Percentiles rank a stretch among this genome's conserved stretches.
phyloP scores from a whole-genome alignment of 2,113 vertebrate species.

The Pelodiscus sinensis region DNA sequence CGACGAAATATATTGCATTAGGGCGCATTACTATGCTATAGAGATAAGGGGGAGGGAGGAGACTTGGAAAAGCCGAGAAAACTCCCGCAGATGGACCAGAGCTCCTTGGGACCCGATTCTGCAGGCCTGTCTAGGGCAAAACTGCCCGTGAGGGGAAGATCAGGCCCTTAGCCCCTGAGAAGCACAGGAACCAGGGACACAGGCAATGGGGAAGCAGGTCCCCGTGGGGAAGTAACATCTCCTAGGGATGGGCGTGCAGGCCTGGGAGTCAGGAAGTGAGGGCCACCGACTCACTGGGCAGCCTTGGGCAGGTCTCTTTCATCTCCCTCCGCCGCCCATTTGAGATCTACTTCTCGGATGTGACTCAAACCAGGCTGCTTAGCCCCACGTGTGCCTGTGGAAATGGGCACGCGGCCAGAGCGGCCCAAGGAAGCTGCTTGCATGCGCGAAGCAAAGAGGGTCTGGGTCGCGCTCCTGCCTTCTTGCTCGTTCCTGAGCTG shows the following conservation, averaged over 20 bases:
- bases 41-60: slow-evolving; percentile 9
- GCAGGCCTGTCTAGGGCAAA: not conserved
- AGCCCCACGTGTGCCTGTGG: not conserved
- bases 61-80: not conserved
- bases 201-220: not conserved
- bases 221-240: not conserved
- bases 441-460: not conserved
- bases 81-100: not conserved
- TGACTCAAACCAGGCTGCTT: not conserved
- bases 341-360: not conserved
- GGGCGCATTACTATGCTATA: slow-evolving; percentile 32
- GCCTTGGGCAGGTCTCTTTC: not conserved
- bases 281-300: not conserved
- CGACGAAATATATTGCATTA: slow-evolving; percentile 69
- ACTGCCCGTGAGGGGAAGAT: no score
- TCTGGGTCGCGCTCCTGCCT: not conserved
- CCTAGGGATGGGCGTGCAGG: not conserved
- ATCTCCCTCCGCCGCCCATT: not conserved
- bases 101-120: not conserved
- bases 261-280: not conserved
- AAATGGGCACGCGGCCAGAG: not conserved
- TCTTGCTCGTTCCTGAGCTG: not conserved
- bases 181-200: not conserved
- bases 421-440: not conserved
- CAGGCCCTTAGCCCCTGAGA: not conserved